A percentile compares a stretch with the other conserved stretches of the same genome.
Conservation (phyloP, 2,113 vertebrate species). For the Crotalus horridus region DNA sequence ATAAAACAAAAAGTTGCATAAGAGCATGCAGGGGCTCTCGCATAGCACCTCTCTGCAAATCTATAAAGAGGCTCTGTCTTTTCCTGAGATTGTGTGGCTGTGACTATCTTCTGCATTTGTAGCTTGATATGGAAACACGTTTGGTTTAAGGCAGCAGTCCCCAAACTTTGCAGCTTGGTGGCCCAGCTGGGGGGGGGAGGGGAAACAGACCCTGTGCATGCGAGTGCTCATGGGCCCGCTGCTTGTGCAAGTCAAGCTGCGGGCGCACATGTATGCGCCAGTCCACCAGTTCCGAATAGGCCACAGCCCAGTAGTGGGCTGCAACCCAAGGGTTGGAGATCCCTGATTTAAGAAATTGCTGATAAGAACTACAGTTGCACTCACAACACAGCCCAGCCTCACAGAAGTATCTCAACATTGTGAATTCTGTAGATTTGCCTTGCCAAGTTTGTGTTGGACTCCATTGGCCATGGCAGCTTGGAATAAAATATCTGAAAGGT, state of each 20-base stretch:
- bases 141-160: neutral
- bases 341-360: neutral
- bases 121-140: neutral
- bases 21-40: neutral
- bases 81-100: neutral
- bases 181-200: no score
- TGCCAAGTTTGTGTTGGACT: neutral
- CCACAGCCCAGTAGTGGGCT: no score
- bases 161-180: no score
- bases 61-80: neutral
- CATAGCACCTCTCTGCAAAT: neutral
- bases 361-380: neutral
- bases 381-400: neutral
- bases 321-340: no score
- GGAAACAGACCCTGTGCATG: no score
- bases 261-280: no score
- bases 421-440: accelerated
- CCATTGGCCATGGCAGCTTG: neutral
- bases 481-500: neutral
- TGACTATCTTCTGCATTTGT: neutral
- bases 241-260: no score
- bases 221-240: no score
- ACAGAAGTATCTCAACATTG: neutral
- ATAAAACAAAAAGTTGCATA: neutral
- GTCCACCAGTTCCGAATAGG: no score